Base-by-base conservation (phyloP, 2,113 vertebrate genomes). In the Microtus pennsylvanicus region DNA sequence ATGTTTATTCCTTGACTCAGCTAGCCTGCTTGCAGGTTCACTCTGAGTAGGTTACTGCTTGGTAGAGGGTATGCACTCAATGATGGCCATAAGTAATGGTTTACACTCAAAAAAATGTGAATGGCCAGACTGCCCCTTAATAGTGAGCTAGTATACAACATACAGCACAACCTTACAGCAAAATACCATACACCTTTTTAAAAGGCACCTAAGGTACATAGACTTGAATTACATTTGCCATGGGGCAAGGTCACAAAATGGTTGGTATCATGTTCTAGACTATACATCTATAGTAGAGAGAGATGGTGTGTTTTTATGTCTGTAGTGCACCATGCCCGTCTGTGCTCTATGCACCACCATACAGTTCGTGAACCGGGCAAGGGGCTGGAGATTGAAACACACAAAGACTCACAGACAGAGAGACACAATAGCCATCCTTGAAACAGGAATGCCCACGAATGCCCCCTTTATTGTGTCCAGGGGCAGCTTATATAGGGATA, bases 261-360 rank as follows among this genome's bases (percentile, higher is more conserved):
- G 61, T 13, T 22, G 35, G 19, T 42, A 3, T 26, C 24, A 33
- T 7, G 58, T 38, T 50, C 13, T 35, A 26, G 70, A n/a, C 82
- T 58, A 50, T 13, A 0, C 0, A 0, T 28, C 50, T 69, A 10
- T 33, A 12, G 0, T 17, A 9, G 6, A 28, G 4, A 35, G 6
- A 38, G 69, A 28, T 77, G 14, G 17, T 19, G n/a, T 42, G 58
- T 83, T 45, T 65, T 65, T 85, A 61, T 83, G 55, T 55, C 55
- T 55, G 55, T 55, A 19, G 55, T 1, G 16, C 55, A 55, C 55
- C 17, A 55, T 55, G 55, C 55, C 55, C 55, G 4, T 55, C 55
- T 55, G 55, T 16, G 55, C 16, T 55, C 55, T 55, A 55, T 55
- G 55, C 17, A 4, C 55, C 55, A 55, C 55, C 55, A 55, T 55